Conservation (phyloP, 2,888 invertebrate species). For the Cantharis flavilabris region DNA sequence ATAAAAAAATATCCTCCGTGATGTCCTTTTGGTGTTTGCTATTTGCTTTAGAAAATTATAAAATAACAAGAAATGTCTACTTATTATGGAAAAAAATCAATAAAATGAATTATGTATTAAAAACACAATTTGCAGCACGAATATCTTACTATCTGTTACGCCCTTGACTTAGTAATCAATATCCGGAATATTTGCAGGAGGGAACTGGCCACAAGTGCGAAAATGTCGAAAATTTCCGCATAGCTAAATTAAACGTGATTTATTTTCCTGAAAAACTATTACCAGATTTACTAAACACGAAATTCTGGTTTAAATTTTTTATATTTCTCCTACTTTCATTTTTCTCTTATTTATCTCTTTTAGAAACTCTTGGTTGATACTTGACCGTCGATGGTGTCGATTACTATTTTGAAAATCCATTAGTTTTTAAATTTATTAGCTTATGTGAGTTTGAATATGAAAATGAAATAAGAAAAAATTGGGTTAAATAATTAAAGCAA, state of each 20-base stretch:
- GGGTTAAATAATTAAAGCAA: neutral
- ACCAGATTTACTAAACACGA: no score
- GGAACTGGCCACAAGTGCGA: neutral
- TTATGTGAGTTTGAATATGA: no score
- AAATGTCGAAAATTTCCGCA: neutral
- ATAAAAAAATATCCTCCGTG: neutral
- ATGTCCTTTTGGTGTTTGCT: neutral
- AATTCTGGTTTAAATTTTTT: no score
- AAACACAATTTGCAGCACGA: constrained; percentile 17
- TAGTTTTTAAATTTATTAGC: no score
- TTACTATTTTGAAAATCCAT: no score
- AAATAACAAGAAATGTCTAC: neutral
- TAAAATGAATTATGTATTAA: constrained; percentile 20
- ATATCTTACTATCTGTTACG: constrained; percentile 13
- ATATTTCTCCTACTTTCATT: no score
- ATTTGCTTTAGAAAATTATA: constrained; percentile 7
- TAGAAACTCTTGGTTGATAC: no score
- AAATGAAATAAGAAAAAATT: neutral
- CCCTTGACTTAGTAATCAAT: constrained; percentile 24
- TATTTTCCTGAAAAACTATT: no score
- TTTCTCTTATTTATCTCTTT: no score
- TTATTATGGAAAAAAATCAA: constrained; percentile 1
- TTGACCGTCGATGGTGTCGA: no score
- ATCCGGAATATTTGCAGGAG: constrained; percentile 10
- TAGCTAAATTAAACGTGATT: no score